Conservation (phyloP, 2,888 invertebrate species). For the Psococerastis gibbosa region DNA sequence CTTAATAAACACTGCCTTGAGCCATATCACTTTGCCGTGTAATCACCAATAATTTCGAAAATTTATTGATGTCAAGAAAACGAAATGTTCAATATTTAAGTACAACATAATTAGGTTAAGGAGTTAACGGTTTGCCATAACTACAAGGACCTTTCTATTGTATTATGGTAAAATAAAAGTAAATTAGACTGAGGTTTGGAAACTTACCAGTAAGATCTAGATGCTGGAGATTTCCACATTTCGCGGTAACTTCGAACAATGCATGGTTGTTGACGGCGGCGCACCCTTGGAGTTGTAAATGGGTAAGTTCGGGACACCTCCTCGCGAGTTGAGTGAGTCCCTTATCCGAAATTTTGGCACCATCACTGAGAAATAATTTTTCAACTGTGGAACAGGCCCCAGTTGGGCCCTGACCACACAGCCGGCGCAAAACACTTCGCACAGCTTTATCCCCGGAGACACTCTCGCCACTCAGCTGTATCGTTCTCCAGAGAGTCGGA, state of each 20-base stretch:
- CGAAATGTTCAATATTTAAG: too few species aligned
- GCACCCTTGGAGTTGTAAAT: conserved; percentile 59
- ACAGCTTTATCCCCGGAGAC: conserved; percentile 45
- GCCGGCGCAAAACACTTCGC: conserved; percentile 37
- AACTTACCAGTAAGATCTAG: conserved; percentile 61
- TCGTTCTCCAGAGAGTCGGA: conserved; percentile 51
- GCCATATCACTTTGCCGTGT: too few species aligned
- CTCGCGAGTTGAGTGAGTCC: conserved; percentile 57
- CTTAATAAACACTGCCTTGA: too few species aligned
- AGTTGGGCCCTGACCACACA: conserved; percentile 44
- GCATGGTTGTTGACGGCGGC: conserved; percentile 55
- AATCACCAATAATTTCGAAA: too few species aligned
- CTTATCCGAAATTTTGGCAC: conserved; percentile 53
- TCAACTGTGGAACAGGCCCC: conserved; percentile 48
- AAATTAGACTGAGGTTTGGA: conserved; percentile 9
- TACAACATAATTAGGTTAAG: too few species aligned
- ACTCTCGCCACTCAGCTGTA: conserved; percentile 38
- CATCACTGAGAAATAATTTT: conserved; percentile 44
- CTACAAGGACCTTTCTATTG: too few species aligned
- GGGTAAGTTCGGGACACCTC: conserved; percentile 63
- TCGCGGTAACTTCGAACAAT: conserved; percentile 56
- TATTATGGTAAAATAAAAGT: conserved; percentile 6
- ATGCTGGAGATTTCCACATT: conserved; percentile 63
- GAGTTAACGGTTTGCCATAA: too few species aligned
- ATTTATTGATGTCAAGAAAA: too few species aligned